Base-by-base conservation (phyloP, 2,888 invertebrate genomes). In the Drosophila nigritarsus region DNA sequence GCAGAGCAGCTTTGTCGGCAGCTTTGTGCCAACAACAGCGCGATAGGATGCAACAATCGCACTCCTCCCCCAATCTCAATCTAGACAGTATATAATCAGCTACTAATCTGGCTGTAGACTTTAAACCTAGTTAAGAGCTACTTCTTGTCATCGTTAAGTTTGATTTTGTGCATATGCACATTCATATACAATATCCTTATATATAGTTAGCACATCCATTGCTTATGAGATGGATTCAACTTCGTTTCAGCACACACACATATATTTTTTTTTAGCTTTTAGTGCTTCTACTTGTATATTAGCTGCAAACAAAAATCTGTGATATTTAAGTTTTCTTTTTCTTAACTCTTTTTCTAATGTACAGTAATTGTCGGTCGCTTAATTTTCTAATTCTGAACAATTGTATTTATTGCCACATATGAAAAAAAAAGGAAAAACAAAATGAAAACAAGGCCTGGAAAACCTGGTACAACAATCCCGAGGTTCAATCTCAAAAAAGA, bases 301-400 rank as follows among this genome's bases (percentile, higher is more conserved):
- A 80, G 67, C 73, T 61, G 29, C 40, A 56, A 75, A 55, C 55
- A 59, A 83, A 90, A 83, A 87, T 90, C 92, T 92, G 92, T 92
- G 92, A 92, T 92, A 92, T 90, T 90, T 91, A 92, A 91, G 92
- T 92, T 92, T 75, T 54, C 32, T 36, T 15, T 56, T 20, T 71
- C 75, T 70, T 75, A 81, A 77, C 75, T 67, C 53, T 70, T 78
- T 82, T 79, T 74, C 82, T 72, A 75, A 66, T 70, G 73, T 79
- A 81, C 61, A 73, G 60, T 78, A 72, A 78, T 63, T 71, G 65
- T 68, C 62, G 63, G 63, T 67, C 63, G 61, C 68, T 30, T 73
- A 68, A 76, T 66, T 78, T 86, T 75, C 65, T 73, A 73, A 73
- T 59, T 67, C 73, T 70, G 55, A 68, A 73, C 50, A 73, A 83